phyloP scores from a whole-genome alignment of 1,140 invertebrate genomes.

The Myzus persicae region DNA sequence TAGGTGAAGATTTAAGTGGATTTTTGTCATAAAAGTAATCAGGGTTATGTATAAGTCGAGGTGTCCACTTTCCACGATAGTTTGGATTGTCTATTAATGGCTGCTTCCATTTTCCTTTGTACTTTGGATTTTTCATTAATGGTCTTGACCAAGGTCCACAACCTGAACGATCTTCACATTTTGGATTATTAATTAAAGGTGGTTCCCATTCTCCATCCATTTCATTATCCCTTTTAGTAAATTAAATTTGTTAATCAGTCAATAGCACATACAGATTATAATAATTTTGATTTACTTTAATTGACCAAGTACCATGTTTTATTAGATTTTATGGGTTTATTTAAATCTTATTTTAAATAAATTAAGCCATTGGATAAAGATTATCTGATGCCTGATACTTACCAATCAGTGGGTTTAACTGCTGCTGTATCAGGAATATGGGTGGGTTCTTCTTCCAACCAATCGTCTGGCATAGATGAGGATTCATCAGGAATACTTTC shows the following conservation, averaged over 20 bases:
- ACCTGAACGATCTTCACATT: conserved; percentile 82
- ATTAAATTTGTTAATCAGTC: not conserved
- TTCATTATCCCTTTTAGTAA: conserved; percentile 79
- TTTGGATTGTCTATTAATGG: conserved; percentile 92
- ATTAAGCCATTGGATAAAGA: not conserved
- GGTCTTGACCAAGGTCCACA: conserved; percentile 92
- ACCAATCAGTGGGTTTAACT: conserved; percentile 91
- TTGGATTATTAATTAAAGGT: conserved; percentile 89
- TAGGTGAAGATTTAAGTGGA: conserved; percentile 90
- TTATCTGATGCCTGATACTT: conserved; percentile 60
- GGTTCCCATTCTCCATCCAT: conserved; percentile 99
- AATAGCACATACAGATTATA: not conserved
- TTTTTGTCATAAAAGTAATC: conserved; percentile 91
- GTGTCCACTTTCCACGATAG: conserved; percentile 94
- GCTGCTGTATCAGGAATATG: conserved; percentile 89
- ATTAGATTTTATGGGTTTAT: too few species aligned
- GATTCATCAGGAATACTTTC: conserved; percentile 87
- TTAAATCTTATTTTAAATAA: not conserved
- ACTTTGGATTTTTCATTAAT: conserved; percentile 87
- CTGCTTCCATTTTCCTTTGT: conserved; percentile 92
- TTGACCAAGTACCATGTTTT: not conserved
- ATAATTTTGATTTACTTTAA: too few species aligned
- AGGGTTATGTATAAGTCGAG: conserved; percentile 85
- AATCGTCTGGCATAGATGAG: conserved; percentile 88
- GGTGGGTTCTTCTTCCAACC: conserved; percentile 92